A percentile compares a stretch with the other conserved stretches of the same genome.
Evolutionary conservation across 2,888 invertebrate genomes (phyloP).

Genomic region (Zygothrica quintamaculata): DNA sequence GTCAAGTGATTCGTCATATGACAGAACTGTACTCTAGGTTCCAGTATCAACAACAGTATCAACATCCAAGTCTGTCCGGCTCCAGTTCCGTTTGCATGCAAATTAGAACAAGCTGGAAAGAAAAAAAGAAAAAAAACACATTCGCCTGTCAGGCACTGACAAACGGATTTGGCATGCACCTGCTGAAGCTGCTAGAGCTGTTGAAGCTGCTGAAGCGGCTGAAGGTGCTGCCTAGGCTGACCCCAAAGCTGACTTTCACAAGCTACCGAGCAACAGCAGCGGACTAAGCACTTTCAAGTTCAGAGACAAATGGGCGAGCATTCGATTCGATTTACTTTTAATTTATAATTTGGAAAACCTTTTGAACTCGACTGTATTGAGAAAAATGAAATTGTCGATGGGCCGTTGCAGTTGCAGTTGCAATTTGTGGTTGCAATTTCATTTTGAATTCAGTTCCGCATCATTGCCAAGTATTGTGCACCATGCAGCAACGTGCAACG

Average conservation of each 20-base stretch:
- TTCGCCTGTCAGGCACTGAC: slow-evolving; percentile 50
- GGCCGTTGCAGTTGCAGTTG: slow-evolving; percentile 59
- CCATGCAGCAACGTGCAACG: no score
- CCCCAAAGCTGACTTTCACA: slow-evolving; percentile 71
- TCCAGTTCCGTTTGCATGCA: slow-evolving; percentile 75
- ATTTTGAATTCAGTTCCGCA: slow-evolving; percentile 77
- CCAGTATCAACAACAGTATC: slow-evolving; percentile 27
- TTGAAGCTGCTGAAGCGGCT: slow-evolving; percentile 20
- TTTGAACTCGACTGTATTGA: slow-evolving; percentile 69
- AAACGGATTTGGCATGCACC: slow-evolving; percentile 79
- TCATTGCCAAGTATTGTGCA: slow-evolving; percentile 60
- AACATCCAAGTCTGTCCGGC: slow-evolving; percentile 48
- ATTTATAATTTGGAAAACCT: slow-evolving; percentile 79
- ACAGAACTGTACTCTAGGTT: slow-evolving; percentile 1
- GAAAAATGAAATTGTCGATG: slow-evolving; percentile 77
- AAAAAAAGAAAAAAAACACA: no score
- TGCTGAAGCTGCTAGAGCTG: slow-evolving; percentile 38
- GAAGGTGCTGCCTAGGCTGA: slow-evolving; percentile 36
- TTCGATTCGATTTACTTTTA: slow-evolving; percentile 81
- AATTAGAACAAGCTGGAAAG: slow-evolving; percentile 72
- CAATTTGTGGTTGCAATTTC: slow-evolving; percentile 78
- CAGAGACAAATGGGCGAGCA: slow-evolving; percentile 74
- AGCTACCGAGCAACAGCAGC: slow-evolving; percentile 27
- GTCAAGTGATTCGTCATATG: slow-evolving; percentile 4
- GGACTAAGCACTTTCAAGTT: slow-evolving; percentile 68